phyloP scores from a whole-genome alignment of 2,888 invertebrate species.

The Calameuta idolon region DNA sequence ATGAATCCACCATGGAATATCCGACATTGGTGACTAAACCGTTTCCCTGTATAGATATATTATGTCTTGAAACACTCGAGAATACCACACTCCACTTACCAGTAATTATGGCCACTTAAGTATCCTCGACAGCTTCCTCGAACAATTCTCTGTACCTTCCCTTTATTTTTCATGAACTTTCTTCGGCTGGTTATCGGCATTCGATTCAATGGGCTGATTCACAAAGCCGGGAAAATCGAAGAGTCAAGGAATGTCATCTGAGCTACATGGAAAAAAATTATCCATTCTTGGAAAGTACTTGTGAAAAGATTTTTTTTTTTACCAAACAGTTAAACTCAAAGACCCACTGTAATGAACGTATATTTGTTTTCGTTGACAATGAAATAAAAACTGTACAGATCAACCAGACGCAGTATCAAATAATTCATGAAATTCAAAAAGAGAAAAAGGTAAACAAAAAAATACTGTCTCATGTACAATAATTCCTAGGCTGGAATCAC shows the following conservation, averaged over 20 bases:
- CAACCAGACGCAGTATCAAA: too few relatives aligned
- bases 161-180: background rate
- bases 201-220: background rate
- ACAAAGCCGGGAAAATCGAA: background rate
- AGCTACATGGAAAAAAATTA: background rate
- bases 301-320: background rate
- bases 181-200: background rate
- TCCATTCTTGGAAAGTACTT: background rate
- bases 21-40: background rate
- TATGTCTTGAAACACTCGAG: slow-evolving; percentile 3
- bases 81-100: slow-evolving; percentile 22
- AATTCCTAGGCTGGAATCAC: slow-evolving; percentile 8
- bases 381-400: too few relatives aligned
- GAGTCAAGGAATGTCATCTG: background rate
- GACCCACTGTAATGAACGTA: background rate
- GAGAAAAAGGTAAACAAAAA: too few relatives aligned
- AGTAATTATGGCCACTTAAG: slow-evolving; percentile 27
- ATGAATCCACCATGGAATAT: background rate
- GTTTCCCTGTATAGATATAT: background rate
- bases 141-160: background rate
- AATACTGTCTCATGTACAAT: too few relatives aligned
- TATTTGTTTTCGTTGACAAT: background rate
- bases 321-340: background rate
- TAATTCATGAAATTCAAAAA: too few relatives aligned
- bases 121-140: slow-evolving; percentile 1